Evolutionary conservation across 2,113 vertebrate genomes (phyloP), one percentile per base, ranked within the genome.

Genomic region (Terrapene triunguis): DNA sequence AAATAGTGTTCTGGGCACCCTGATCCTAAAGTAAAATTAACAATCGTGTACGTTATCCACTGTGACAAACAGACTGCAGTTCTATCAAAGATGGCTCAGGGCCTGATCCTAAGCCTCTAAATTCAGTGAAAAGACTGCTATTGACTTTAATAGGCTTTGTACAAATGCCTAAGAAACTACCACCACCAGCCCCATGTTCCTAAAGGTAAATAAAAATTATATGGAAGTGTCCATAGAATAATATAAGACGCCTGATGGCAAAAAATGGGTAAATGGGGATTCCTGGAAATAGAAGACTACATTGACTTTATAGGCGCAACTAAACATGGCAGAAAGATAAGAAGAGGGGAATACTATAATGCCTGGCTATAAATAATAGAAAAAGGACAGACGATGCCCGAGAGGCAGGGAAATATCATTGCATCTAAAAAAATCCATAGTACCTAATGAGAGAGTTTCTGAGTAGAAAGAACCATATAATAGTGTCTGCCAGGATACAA

Each of bases 261-360:
- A 62, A 94, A 54, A 90, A 38, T 59, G 35, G 44, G 84, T 72
- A 55, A 82, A 27, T 10, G 55, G 22, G 42, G 14, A 78, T 88
- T 24, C 44, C 57, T 88, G 44, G 53, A 54, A 94, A 95, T 3
- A 95, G 24, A 81, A n/a, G 62, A 48, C 86, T 95, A 92, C 62
- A 55, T 88, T 89, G 84, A 95, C 95, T 89, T 89, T 89, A 95
- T 55, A 84, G 44, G 21, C 42, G 2, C 62, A 48, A 89, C 27
- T 81, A 90, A 76, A 32, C 47, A 38, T 10, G 48, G 69, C 12
- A 90, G 29, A 35, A 76, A 51, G 84, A 76, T 50, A 90, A 92
- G 5, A 84, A 54, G 91, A 93, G 54, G 3, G 10, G n/a, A 89
- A 47, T 48, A 29, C 12, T 62, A 85, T n/a, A 25, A 35, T 92